Conservation (phyloP, 2,797 vertebrate species). For the Darevskia mixta region DNA sequence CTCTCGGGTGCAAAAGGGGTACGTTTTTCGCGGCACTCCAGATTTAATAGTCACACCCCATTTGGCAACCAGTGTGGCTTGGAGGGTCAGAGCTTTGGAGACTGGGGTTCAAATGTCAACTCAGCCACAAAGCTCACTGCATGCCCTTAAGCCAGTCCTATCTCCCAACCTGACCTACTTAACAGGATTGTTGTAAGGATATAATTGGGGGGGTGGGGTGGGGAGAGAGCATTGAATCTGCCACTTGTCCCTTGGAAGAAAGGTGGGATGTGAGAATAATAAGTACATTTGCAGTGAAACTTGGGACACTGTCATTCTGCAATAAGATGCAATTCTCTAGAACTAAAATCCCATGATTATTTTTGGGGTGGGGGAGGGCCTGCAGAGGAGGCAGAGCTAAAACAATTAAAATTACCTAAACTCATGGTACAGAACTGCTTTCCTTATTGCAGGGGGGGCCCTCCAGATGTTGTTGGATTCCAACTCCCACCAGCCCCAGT, state of each 20-base stretch:
- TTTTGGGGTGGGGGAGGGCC: too few relatives aligned
- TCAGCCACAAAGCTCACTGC: too few relatives aligned
- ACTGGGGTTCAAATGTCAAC: too few relatives aligned
- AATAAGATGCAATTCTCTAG: background rate
- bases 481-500: background rate
- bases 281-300: too few relatives aligned
- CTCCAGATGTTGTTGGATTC: background rate
- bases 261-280: background rate
- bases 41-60: too few relatives aligned
- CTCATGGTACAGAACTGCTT: background rate
- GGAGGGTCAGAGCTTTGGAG: too few relatives aligned
- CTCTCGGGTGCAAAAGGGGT: too few relatives aligned
- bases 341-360: background rate
- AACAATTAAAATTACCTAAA: background rate
- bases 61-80: too few relatives aligned
- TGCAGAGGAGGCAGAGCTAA: too few relatives aligned
- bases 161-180: background rate
- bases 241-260: background rate
- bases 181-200: background rate
- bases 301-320: background rate
- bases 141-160: too few relatives aligned
- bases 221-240: background rate
- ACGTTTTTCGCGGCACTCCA: too few relatives aligned
- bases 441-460: too few relatives aligned
- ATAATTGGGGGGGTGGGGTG: background rate